Base-by-base conservation (phyloP, 2,888 invertebrate genomes). In the Drosophila austrosaltans region DNA sequence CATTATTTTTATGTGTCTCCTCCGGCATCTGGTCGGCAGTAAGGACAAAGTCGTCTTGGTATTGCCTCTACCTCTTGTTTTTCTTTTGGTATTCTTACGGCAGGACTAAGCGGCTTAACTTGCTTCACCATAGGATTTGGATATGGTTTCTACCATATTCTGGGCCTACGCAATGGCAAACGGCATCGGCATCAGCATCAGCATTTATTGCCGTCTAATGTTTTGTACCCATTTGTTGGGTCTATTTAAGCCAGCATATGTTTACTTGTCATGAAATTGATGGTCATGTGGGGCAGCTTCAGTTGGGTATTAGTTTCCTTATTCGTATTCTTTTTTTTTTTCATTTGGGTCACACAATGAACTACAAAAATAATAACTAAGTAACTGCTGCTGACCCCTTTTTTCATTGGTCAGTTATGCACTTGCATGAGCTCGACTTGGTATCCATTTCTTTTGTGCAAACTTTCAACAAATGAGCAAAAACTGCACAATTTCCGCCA, bases 381-480 rank as follows among this genome's bases (percentile, higher is more conserved):
- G 22, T 48, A 48, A 48, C 22, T 25, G 3, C 20, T 42, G 56
- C 39, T 72, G 73, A 73, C 72, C 72, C 61, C 66, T 67, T 72
- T 71, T 53, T 16, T 42, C 8, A 10, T 22, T 48, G 48, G 36
- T 25, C 32, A 3, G 39, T 36, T 20, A 32, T 28, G 10, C 10
- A 42, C 12, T 42, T 32, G 42, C 36, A 32, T 42, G 36, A 48
- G 22, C 25, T 42, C 16, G 4, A 42, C 1, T 16, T 42, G 42
- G 16, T 16, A 5, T 42, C 48, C 12, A 36, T 36, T 48, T 48
- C 22, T 25, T 48, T 67, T 72, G 73, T 72, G 57, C 61, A 73
- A 61, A 74, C 67, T 57, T 65, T 54, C 77, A 71, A 72, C 74
- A 82, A 82, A 79, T 82, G 79, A 79, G 77, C 79, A 79, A 82